Percentiles rank a stretch among this genome's conserved stretches.
phyloP scores from a whole-genome alignment of 2,888 invertebrate genomes.

The Antitype chi region DNA sequence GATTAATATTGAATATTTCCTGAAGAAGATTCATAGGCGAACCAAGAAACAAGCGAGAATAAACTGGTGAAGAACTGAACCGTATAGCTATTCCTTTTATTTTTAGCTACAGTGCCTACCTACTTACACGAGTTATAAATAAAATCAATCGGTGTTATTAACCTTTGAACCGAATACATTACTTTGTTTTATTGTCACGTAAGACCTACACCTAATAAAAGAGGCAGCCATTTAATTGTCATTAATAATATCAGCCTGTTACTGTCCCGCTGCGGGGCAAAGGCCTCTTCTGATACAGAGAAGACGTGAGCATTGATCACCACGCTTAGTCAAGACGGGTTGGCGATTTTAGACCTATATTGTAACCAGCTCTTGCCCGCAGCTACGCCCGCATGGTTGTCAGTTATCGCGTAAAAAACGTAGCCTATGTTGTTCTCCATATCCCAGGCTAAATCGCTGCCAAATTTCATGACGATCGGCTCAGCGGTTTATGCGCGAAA shows the following conservation, averaged over 20 bases:
- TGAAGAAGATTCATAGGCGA: not conserved
- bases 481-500: too few species aligned
- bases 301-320: not conserved
- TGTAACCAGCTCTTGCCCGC: too few species aligned
- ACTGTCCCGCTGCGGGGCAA: not conserved
- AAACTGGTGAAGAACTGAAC: not conserved
- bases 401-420: too few species aligned
- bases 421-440: too few species aligned
- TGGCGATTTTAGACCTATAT: not conserved
- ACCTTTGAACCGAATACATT: conserved; percentile 39
- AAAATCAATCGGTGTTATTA: conserved; percentile 32
- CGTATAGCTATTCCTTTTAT: not conserved
- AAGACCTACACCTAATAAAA: not conserved
- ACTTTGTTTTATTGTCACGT: not conserved
- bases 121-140: conserved; percentile 14
- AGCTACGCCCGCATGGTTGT: too few species aligned
- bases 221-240: not conserved
- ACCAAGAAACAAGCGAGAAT: not conserved
- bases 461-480: too few species aligned
- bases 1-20: not conserved
- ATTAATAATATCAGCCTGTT: not conserved
- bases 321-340: not conserved
- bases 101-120: conserved; percentile 9
- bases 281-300: not conserved
- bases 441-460: too few species aligned